Evolutionary conservation across 2,888 invertebrate genomes (phyloP).

Genomic region (Tipula confusa): DNA sequence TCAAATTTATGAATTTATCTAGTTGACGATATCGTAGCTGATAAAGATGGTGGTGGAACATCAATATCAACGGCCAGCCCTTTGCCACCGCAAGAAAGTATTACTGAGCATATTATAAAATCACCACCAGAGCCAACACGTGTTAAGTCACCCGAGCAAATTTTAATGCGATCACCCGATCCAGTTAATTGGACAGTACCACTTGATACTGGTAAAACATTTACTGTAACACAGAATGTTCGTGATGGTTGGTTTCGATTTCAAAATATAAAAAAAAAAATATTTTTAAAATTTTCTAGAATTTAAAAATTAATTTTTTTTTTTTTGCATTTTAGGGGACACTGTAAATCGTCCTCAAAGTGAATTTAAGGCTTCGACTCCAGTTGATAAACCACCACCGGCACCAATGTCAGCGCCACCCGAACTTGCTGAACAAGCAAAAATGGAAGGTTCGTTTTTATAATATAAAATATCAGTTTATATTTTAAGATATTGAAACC

Average conservation of each 20-base stretch:
- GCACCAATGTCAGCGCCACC: constrained; percentile 66
- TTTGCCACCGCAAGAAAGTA: constrained; percentile 44
- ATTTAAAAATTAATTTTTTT: neutral
- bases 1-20: constrained; percentile 35
- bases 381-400: constrained; percentile 59
- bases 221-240: constrained; percentile 89
- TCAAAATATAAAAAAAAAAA: constrained; percentile 21
- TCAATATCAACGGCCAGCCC: constrained; percentile 48
- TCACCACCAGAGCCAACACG: constrained; percentile 90
- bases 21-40: constrained; percentile 47
- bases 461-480: neutral
- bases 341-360: constrained; percentile 79
- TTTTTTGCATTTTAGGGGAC: constrained; percentile 60
- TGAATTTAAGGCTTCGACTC: constrained; percentile 75
- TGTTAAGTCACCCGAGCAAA: constrained; percentile 89
- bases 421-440: constrained; percentile 57
- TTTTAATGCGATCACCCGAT: constrained; percentile 87
- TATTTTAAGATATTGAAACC: neutral
- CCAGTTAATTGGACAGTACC: constrained; percentile 95
- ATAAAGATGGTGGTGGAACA: constrained; percentile 44
- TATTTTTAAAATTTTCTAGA: constrained; percentile 31
- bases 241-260: constrained; percentile 58
- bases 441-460: constrained; percentile 51
- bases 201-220: constrained; percentile 87
- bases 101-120: constrained; percentile 72